These are phyloP conservation scores for Bombus affinis DNA, from an alignment of 1,140 invertebrate genomes.

Conservation along the genomic window DNA sequence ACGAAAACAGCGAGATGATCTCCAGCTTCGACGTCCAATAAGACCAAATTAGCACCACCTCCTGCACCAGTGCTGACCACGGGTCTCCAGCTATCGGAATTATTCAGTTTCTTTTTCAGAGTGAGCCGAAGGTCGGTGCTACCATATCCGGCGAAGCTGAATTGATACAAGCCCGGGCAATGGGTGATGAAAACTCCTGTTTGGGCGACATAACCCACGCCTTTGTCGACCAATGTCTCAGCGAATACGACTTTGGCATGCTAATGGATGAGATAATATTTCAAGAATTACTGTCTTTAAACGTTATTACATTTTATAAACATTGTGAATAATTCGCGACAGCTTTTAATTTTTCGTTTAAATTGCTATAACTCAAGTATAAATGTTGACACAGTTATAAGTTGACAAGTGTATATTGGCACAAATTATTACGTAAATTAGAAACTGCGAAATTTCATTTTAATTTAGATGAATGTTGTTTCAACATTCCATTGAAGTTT, in stretches of 20 bases:
- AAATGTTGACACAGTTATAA: no score
- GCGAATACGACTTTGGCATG: slow-evolving; percentile 69
- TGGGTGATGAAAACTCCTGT: slow-evolving; percentile 82
- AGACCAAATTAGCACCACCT: slow-evolving; percentile 78
- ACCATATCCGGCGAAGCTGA: slow-evolving; percentile 81
- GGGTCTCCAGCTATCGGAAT: slow-evolving; percentile 76
- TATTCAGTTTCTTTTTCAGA: slow-evolving; percentile 77
- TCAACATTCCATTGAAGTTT: no score
- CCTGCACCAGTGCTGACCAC: slow-evolving; percentile 73
- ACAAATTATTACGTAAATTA: no score
- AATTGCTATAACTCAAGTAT: no score
- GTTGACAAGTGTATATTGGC: no score
- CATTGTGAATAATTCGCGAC: no score
- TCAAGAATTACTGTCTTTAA: background rate
- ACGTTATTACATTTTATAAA: no score
- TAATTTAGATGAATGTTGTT: no score
- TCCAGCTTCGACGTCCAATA: slow-evolving; percentile 77
- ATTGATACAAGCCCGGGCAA: slow-evolving; percentile 83
- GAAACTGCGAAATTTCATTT: background rate
- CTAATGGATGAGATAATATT: slow-evolving; percentile 54
- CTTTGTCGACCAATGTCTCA: slow-evolving; percentile 79
- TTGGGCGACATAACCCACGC: slow-evolving; percentile 81
- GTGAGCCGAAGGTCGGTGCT: slow-evolving; percentile 74
- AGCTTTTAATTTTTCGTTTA: no score
- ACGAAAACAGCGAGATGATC: slow-evolving; percentile 80